Conservation (phyloP, 2,888 invertebrate genomes). For the Cerastis leucographa region DNA sequence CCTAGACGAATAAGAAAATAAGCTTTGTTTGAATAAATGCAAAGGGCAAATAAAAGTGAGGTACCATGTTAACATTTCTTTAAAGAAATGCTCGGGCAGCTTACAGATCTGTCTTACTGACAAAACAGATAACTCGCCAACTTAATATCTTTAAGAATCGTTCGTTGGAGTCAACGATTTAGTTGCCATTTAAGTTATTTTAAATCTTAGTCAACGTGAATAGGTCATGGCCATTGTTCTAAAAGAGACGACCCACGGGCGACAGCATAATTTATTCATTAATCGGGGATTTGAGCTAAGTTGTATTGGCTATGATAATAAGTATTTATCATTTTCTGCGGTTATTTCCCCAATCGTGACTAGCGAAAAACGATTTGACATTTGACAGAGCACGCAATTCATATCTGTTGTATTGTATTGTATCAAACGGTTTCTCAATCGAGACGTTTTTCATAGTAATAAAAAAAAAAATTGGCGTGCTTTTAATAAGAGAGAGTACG, state of each 20-base stretch:
- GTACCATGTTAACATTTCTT: conserved; percentile 9
- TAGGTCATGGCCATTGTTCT: conserved; percentile 36
- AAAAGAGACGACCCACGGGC: conserved; percentile 24
- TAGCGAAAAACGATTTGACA: conserved; percentile 37
- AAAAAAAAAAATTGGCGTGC: conserved; percentile 40
- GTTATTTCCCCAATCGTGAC: conserved; percentile 31
- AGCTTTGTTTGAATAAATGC: conserved; percentile 17
- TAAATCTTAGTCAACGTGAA: conserved; percentile 21
- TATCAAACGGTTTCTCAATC: conserved; percentile 36
- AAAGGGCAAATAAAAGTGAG: not conserved
- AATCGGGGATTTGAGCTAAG: conserved; percentile 16
- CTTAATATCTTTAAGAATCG: conserved; percentile 2
- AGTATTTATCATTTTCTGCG: conserved; percentile 3
- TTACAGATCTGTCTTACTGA: conserved; percentile 24
- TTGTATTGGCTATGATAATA: not conserved
- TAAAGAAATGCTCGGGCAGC: conserved; percentile 11
- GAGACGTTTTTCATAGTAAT: conserved; percentile 41
- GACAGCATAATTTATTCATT: conserved; percentile 36
- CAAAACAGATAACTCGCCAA: conserved; percentile 23
- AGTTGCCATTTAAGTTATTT: conserved; percentile 30
- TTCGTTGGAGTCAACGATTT: conserved; percentile 13
- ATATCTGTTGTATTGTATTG: conserved; percentile 12
- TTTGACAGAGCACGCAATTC: conserved; percentile 61
- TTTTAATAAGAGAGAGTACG: conserved; percentile 47
- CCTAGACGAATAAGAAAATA: conserved; percentile 2